Base-by-base conservation (phyloP, 1,140 invertebrate species). In the Drosophila bocki region DNA sequence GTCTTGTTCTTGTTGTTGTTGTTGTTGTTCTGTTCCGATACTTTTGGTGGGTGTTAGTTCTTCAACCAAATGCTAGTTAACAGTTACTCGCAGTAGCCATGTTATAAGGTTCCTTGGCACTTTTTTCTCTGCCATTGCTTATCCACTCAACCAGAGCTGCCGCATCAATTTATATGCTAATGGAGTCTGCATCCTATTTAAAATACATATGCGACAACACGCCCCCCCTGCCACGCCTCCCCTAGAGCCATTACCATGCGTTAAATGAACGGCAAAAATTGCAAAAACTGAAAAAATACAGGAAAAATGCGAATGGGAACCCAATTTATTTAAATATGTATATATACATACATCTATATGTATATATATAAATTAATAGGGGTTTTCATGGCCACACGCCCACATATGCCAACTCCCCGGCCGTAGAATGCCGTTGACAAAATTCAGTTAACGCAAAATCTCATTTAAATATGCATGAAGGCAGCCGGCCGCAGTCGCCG, bases 401-500 rank as follows among this genome's bases (percentile, higher is more conserved):
- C 57, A 61, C 75, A 35, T 32, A 47, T 59, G 75, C 47, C 75
- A 72, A 75, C 62, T 45, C 64, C 70, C 47, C 35, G 19, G 13
- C 44, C 41, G 9, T 39, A 33, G 11, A n/a, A 13, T 68, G 54
- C 77, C 74, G 80, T 65, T 82, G 83, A 83, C 77, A 86, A 87
- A 87, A 87, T 87, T 87, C 83, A 88, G 84, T 87, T 88, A 87
- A 87, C 83, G 80, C 83, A 78, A 87, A 87, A 87, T 88, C 80
- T 87, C 83, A 87, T 87, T 87, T 87, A 83, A 87, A 87, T 87
- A 87, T 87, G 83, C 80, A 87, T 87, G 83, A 87, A 88, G 79
- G 65, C 67, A 78, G 76, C 67, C 51, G 54, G 45, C 48, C 67
- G 45, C 54, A 42, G 37, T 59, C 70, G 45, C 44, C 56, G 39